Base-by-base conservation (phyloP, 2,888 invertebrate species). In the Camponotus fellah region DNA sequence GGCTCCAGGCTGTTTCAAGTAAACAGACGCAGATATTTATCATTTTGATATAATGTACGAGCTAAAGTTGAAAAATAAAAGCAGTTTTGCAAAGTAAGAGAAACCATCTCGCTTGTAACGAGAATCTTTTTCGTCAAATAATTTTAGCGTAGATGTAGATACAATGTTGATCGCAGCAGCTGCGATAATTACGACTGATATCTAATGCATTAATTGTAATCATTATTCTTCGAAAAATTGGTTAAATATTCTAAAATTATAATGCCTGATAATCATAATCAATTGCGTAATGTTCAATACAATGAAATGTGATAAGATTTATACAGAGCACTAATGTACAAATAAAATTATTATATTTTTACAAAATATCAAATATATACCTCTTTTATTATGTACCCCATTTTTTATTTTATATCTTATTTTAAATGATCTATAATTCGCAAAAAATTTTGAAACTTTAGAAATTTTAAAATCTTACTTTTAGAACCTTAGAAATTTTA, bases 291-390 rank as follows among this genome's bases (percentile, higher is more conserved):
- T 62, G 62, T 80, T 72, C 46, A 34, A 49, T 32, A 21, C 21
- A 64, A 81, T 9, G n/a, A 72, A 75, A 64, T 75, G 14, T 72
- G 56, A 82, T 65, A 82, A 75, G 71, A 74, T 62, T 77, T 74
- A 68, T 40, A 76, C 34, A 46, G 85, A 76, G 85, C 80, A 86
- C 82, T 75, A 32, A 66, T 75, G 66, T 82, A 85, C 76, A 80
- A 85, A 80, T 86, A 85, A 32, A 76, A 79, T 72, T 60, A 64
- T 34, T n/a, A 43, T 64, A 66, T 49, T 76, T 79, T 85, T 64
- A 26, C 8, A 66, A 40, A 62, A 43, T 32, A 60, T 32, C 8
- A 49, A 56, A 6, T 6, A 12, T 53, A 5, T 53, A 2, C 53
- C n/a, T n/a, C 12, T 40, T 66, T 72, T 40, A 34, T 26, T 12